These are phyloP conservation scores for Aradophagus sp. DNA, from an alignment of 1,140 invertebrate genomes.

Conservation along the genomic window DNA sequence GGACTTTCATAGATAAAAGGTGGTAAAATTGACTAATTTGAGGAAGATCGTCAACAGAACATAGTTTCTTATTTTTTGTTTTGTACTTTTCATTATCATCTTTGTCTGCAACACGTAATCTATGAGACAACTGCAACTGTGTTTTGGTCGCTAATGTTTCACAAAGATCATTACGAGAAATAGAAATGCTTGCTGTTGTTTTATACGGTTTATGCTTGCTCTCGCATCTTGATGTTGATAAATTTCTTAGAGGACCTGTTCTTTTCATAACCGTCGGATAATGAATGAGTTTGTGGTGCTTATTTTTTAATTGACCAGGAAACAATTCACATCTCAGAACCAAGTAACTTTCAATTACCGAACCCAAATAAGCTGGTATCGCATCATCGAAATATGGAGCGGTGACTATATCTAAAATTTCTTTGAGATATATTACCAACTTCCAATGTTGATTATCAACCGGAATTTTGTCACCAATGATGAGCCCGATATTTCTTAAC, in stretches of 20 bases:
- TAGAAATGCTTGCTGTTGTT: too few species aligned
- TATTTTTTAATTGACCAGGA: slow-evolving; percentile 11
- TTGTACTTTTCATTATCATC: too few species aligned
- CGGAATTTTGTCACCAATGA: slow-evolving; percentile 19
- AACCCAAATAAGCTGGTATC: not conserved
- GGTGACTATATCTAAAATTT: slow-evolving; percentile 14
- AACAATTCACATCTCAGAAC: not conserved
- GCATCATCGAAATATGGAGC: not conserved
- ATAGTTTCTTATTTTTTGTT: too few species aligned
- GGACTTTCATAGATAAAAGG: too few species aligned
- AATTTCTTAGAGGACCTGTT: slow-evolving; percentile 14
- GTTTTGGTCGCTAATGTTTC: too few species aligned
- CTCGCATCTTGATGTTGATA: slow-evolving; percentile 31
- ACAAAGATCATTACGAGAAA: too few species aligned
- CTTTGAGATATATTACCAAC: slow-evolving; percentile 11
- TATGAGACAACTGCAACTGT: too few species aligned
- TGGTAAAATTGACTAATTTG: too few species aligned
- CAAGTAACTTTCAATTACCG: slow-evolving; percentile 12
- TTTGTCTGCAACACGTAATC: too few species aligned
- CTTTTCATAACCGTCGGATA: slow-evolving; percentile 20
- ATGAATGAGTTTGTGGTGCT: slow-evolving; percentile 32
- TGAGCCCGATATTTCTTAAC: slow-evolving; percentile 13
- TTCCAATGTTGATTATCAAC: slow-evolving; percentile 6
- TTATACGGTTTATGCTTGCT: slow-evolving; percentile 20
- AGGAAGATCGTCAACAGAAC: too few species aligned